These are phyloP conservation scores for Eristalinus sepulchralis DNA, from an alignment of 2,888 invertebrate species.

Conservation along the genomic window DNA sequence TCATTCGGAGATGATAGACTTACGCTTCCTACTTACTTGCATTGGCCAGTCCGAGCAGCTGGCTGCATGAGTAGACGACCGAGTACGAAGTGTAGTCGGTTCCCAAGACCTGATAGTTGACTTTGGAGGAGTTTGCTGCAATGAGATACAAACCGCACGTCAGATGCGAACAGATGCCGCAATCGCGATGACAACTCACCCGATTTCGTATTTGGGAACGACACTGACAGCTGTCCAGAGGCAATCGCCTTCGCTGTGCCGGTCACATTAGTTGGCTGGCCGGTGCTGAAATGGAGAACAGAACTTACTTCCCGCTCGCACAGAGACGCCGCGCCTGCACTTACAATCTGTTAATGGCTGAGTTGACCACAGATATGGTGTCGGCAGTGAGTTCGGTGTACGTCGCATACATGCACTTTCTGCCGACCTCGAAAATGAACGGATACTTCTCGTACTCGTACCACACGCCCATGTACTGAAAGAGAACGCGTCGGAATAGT, in stretches of 20 bases:
- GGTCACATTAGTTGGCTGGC: slow-evolving; percentile 73
- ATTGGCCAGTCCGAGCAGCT: slow-evolving; percentile 74
- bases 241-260: slow-evolving; percentile 76
- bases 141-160: neutral
- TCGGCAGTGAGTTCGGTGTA: slow-evolving; percentile 82
- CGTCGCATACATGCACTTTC: slow-evolving; percentile 87
- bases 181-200: slow-evolving; percentile 72
- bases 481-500: neutral
- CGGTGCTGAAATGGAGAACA: slow-evolving; percentile 72
- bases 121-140: slow-evolving; percentile 66
- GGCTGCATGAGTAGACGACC: slow-evolving; percentile 84
- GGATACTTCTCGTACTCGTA: slow-evolving; percentile 90
- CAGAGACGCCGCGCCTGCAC: slow-evolving; percentile 51
- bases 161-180: neutral
- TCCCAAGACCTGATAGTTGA: slow-evolving; percentile 83
- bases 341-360: slow-evolving; percentile 76
- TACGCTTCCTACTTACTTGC: slow-evolving; percentile 75
- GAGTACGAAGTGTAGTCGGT: slow-evolving; percentile 85
- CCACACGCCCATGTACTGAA: slow-evolving; percentile 89
- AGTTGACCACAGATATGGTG: slow-evolving; percentile 82
- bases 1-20: neutral
- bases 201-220: slow-evolving; percentile 72
- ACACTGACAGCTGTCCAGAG: slow-evolving; percentile 76
- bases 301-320: neutral
- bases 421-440: slow-evolving; percentile 87